Percentiles rank a stretch among this genome's conserved stretches.
phyloP scores from a whole-genome alignment of 2,888 invertebrate genomes.

The Halocaridina rubra region DNA sequence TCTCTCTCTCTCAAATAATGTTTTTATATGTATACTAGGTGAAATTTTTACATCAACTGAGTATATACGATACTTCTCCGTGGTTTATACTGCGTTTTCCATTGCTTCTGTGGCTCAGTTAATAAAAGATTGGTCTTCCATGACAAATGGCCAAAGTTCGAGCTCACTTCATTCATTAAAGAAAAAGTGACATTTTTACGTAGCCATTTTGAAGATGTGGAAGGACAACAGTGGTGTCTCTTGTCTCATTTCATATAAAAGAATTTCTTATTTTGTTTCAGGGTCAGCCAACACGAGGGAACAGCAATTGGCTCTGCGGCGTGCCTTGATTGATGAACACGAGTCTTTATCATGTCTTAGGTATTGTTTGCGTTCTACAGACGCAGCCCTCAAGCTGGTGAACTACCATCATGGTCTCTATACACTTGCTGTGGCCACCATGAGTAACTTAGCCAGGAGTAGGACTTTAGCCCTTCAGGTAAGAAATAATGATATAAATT shows the following conservation, averaged over 20 bases:
- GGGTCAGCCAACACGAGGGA: conserved; percentile 51
- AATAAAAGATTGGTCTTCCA: too few relatives aligned
- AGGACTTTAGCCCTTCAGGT: conserved; percentile 83
- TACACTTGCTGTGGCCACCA: conserved; percentile 67
- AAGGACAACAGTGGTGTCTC: too few relatives aligned
- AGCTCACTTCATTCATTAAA: too few relatives aligned
- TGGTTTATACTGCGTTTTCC: too few relatives aligned
- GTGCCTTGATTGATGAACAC: conserved; percentile 86
- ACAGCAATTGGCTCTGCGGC: conserved; percentile 76
- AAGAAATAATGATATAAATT: neutral
- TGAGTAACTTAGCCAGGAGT: conserved; percentile 68
- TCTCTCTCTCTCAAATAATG: conserved; percentile 14
- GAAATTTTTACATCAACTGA: too few relatives aligned
- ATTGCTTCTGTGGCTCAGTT: too few relatives aligned
- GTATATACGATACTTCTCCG: too few relatives aligned
- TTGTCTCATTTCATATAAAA: too few relatives aligned
- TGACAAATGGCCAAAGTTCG: too few relatives aligned
- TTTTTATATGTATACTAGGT: too few relatives aligned
- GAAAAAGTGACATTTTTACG: too few relatives aligned
- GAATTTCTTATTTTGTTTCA: conserved; percentile 1
- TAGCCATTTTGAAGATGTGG: too few relatives aligned
- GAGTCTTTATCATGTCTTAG: conserved; percentile 90
- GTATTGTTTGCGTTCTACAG: conserved; percentile 82
- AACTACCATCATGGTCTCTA: conserved; percentile 82
- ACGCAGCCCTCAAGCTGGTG: conserved; percentile 82